These are phyloP conservation scores for Cephalopterus ornatus DNA, from an alignment of 2,113 vertebrate genomes.

Conservation along the genomic window DNA sequence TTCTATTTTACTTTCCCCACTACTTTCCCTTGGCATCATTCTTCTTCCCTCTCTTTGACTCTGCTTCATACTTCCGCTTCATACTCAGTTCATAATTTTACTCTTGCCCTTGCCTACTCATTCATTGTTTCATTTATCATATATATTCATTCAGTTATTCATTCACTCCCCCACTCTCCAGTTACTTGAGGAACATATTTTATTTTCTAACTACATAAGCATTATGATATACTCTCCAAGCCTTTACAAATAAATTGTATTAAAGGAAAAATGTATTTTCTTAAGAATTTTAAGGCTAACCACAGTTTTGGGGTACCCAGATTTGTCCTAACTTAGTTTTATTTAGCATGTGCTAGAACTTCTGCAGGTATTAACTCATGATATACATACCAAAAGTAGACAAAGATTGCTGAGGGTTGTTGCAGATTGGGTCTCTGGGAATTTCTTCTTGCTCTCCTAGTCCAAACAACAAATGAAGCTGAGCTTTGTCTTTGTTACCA, in stretches of 20 bases:
- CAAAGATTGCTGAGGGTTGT: not conserved
- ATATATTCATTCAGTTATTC: not conserved
- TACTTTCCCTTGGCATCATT: not conserved
- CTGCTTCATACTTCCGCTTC: not conserved
- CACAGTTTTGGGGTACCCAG: not conserved
- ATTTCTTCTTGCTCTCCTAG: not conserved
- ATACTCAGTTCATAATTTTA: not conserved
- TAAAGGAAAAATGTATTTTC: not conserved
- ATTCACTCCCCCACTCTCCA: not conserved
- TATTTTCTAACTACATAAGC: not conserved
- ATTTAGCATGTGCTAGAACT: not conserved
- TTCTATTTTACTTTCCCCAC: not conserved
- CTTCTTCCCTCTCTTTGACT: not conserved
- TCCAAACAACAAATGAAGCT: not conserved
- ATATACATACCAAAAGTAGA: not conserved
- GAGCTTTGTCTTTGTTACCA: not conserved
- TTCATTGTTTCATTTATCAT: not conserved
- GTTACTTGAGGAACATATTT: not conserved
- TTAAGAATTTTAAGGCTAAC: not conserved
- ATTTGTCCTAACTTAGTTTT: not conserved
- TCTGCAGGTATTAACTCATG: not conserved
- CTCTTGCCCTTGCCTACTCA: not conserved
- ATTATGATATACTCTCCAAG: not conserved
- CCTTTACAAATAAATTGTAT: not conserved
- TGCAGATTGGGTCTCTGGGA: not conserved